phyloP scores from a whole-genome alignment of 1,140 invertebrate genomes.

The Galendromus occidentalis region DNA sequence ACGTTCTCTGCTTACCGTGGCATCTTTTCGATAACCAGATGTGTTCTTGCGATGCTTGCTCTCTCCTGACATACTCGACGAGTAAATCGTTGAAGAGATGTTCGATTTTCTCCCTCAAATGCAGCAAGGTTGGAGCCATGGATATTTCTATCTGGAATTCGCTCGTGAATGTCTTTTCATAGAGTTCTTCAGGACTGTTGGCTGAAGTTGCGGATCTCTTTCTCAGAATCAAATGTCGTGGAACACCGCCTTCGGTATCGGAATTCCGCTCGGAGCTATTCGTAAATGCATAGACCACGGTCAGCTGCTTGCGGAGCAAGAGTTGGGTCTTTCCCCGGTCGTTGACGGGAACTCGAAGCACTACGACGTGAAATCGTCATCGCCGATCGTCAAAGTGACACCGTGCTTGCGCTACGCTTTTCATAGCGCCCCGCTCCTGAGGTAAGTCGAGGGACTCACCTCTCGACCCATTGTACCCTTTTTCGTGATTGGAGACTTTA shows the following conservation, averaged over 20 bases:
- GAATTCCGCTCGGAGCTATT: neutral
- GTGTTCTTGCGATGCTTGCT: neutral
- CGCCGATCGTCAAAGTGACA: neutral
- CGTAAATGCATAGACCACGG: constrained; percentile 1
- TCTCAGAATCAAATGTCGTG: neutral
- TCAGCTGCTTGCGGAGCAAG: neutral
- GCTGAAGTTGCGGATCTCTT: neutral
- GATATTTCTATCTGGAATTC: too few relatives aligned
- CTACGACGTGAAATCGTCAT: neutral
- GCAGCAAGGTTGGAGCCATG: neutral
- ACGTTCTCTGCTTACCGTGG: neutral
- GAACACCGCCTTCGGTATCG: neutral
- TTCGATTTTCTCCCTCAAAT: neutral
- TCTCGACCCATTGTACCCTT: neutral
- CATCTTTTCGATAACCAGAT: neutral
- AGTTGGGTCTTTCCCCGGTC: neutral
- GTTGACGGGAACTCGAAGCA: neutral
- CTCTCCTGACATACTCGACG: neutral
- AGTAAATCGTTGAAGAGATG: neutral
- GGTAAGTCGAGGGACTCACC: neutral
- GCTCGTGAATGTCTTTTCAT: neutral
- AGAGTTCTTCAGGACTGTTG: neutral
- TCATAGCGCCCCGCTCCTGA: neutral
- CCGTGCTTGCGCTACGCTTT: constrained; percentile 3
- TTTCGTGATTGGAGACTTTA: neutral